Base-by-base conservation (phyloP, 2,888 invertebrate genomes). In the Spatulosminthurus flaviceps region DNA sequence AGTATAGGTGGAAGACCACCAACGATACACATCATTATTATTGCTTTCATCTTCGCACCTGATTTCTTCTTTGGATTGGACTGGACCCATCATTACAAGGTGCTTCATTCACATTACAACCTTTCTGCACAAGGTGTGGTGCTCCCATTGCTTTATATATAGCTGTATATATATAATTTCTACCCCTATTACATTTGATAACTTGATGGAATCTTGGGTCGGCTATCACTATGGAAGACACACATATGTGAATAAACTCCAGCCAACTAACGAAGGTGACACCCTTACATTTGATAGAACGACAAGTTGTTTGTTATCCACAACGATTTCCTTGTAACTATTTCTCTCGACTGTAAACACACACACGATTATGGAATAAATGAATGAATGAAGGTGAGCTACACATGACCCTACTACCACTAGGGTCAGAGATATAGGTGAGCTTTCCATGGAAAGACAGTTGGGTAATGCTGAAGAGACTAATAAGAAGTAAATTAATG, bases 401-500 rank as follows among this genome's bases (percentile, higher is more conserved):
- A 24, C 24, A 26, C 5, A 19, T 16, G 24, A 66, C 13, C 19
- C 16, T 22, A 19, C 5, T 21, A 28, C 26, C 16, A 19, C 21
- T n/a, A n/a, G 64, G 16, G 22, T 11, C 13, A 66, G 24, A 24
- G 64, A 13, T 66, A 22, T 21, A 16, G 21, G 34, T 69, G 69
- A 29, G 34, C 1, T 43, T 5, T 1, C 16, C 4, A 42, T 71
- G 24, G 28, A 24, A n/a, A 24, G 41, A 24, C 7, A n/a, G 71
- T 34, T 71, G 71, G 29, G 19, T n/a, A 29, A 73, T 61, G 73
- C 9, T 51, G 60, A 60, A 16, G 64, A 29, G 74, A 74, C 74
- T 74, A 74, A 73, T 60, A 73, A 74, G 74, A 61, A 74, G 61
- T 74, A 34, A 74, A 74, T 74, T 60, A 74, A 74, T 61, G 74